phyloP scores from a whole-genome alignment of 1,140 invertebrate species.

The Cherax destructor region DNA sequence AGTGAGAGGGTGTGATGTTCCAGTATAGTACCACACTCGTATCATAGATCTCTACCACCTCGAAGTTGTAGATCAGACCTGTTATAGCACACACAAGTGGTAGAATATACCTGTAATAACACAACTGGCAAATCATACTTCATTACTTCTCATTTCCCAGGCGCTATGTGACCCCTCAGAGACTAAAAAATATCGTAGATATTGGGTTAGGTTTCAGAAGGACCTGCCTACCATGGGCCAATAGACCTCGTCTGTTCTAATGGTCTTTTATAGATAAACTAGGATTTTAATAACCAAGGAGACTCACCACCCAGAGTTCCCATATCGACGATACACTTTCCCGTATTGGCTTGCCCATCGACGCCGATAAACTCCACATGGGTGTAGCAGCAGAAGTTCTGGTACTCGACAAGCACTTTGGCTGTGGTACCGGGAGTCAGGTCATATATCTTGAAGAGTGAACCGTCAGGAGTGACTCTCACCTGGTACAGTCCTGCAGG shows the following conservation, averaged over 20 bases:
- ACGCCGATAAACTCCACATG: constrained; percentile 12
- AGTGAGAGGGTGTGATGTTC: constrained; percentile 23
- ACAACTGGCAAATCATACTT: too few relatives aligned
- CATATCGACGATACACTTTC: constrained; percentile 23
- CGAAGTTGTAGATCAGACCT: constrained; percentile 43
- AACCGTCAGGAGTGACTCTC: neutral
- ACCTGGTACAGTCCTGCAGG: constrained; percentile 38
- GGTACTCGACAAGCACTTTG: neutral
- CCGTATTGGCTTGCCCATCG: constrained; percentile 33
- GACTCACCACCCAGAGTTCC: constrained; percentile 26
- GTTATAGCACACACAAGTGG: neutral
- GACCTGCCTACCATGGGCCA: too few relatives aligned
- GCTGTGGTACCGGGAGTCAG: constrained; percentile 16
- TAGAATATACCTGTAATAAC: too few relatives aligned
- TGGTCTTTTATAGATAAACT: too few relatives aligned
- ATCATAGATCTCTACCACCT: neutral
- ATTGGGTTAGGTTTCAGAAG: too few relatives aligned
- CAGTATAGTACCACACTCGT: constrained; percentile 15
- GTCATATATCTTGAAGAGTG: neutral
- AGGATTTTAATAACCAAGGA: too few relatives aligned
- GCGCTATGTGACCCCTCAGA: too few relatives aligned
- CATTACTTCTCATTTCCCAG: too few relatives aligned
- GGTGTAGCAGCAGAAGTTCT: constrained; percentile 29
- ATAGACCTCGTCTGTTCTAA: too few relatives aligned
- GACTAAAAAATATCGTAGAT: too few relatives aligned